These are phyloP conservation scores for Amphipyra berbera DNA, from an alignment of 2,888 invertebrate species.

Conservation along the genomic window DNA sequence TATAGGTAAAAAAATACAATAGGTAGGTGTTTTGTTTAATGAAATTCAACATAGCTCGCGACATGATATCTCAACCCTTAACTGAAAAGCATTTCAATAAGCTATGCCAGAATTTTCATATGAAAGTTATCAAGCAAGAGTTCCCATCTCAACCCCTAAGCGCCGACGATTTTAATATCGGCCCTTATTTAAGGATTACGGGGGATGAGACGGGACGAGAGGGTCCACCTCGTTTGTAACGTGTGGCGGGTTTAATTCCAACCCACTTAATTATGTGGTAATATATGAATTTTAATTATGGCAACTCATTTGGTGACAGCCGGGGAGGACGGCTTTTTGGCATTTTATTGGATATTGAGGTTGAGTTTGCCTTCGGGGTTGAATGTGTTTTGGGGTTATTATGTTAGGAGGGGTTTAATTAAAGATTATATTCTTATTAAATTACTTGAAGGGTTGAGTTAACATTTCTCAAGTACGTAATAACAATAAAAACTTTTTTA, in stretches of 20 bases:
- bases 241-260: constrained; percentile 22
- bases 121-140: constrained; percentile 23
- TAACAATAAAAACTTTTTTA: not conserved
- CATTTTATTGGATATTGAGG: constrained; percentile 30
- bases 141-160: constrained; percentile 14
- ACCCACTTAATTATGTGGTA: constrained; percentile 48
- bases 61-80: constrained; percentile 8
- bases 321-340: constrained; percentile 12
- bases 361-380: constrained; percentile 9
- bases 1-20: not conserved
- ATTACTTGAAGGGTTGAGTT: not conserved
- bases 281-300: constrained; percentile 56
- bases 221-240: constrained; percentile 15
- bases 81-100: constrained; percentile 28
- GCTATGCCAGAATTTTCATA: constrained; percentile 39
- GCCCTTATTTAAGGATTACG: constrained; percentile 57
- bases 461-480: not conserved
- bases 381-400: constrained; percentile 6
- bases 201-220: constrained; percentile 15
- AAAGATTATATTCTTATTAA: not conserved
- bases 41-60: not conserved
- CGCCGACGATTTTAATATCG: constrained; percentile 56
- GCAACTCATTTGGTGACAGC: constrained; percentile 28
- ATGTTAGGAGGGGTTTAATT: not conserved
- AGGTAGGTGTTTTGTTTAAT: not conserved